Evolutionary conservation across 2,888 invertebrate species (phyloP), one percentile per base, ranked within the genome.

Genomic region (Pyrgus malvae): DNA sequence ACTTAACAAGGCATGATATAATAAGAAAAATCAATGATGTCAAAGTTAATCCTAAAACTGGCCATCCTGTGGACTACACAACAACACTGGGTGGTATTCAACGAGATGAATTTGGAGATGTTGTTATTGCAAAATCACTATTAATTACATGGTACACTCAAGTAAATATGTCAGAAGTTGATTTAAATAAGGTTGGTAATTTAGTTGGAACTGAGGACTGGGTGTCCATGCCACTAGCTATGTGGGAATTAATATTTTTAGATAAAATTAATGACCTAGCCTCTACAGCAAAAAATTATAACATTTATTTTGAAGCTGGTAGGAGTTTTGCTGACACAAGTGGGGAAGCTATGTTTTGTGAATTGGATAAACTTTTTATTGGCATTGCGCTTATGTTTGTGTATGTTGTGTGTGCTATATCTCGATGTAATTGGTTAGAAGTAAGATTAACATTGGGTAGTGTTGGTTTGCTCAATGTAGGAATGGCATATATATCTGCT

Each of bases 261-360:
- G 66, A 86, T 1, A 64, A 83, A 54, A 80, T 93, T 77, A 66
- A 83, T 41, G 63, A 70, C 64, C 35, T 82, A 63, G 72, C 78
- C 53, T 64, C 67, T 56, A 78, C 73, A 66, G 66, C 64, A 62
- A 79, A 66, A 40, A 80, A 84, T 23, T 67, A 91, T 4, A 75
- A 83, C 35, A 62, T 93, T 25, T 92, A 85, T 72, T 94, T 92
- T 77, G 90, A 91, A 63, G 87, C 93, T 35, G 93, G 92, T 1
- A 84, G 94, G 78, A 94, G 95, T 78, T 96, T 94, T 81, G 95
- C 93, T n/a, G 95, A 96, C 72, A 91, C 94, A 25, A 95, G 94
- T 73, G 91, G 92, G 1, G 86, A 91, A 41, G 90, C 94, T 5
- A 93, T 95, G 91, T 94, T 95, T 72, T 92, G 93, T 76, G 96